Evolutionary conservation across 2,888 invertebrate species (phyloP).

Genomic region (Nephrotoma flavescens): DNA sequence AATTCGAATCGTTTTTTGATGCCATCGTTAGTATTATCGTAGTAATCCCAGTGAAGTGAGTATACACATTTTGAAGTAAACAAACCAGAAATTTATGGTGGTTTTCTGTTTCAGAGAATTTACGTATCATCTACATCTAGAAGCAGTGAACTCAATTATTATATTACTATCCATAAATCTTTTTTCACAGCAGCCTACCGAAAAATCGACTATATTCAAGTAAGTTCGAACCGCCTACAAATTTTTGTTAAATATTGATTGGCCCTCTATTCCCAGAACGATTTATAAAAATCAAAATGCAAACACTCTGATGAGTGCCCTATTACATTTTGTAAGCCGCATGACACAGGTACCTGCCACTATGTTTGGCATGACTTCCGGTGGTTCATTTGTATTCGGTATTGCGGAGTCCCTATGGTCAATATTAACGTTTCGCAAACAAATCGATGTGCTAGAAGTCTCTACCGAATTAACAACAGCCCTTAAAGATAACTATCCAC

Average conservation of each 20-base stretch:
- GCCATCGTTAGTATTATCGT: conserved; percentile 31
- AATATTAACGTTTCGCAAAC: conserved; percentile 52
- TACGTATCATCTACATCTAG: conserved; percentile 74
- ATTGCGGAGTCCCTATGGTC: conserved; percentile 53
- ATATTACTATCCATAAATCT: conserved; percentile 81
- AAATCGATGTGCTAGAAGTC: conserved; percentile 28
- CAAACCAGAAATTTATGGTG: neutral
- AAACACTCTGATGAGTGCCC: conserved; percentile 52
- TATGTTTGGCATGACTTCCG: conserved; percentile 45
- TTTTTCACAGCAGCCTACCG: conserved; percentile 53
- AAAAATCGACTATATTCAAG: conserved; percentile 57
- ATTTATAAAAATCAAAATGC: conserved; percentile 30
- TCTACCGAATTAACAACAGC: conserved; percentile 34
- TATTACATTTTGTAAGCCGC: conserved; percentile 58
- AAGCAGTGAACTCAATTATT: conserved; percentile 73
- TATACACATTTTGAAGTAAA: neutral
- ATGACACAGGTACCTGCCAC: conserved; percentile 52
- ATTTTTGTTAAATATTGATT: conserved; percentile 1
- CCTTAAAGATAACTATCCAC: conserved; percentile 45
- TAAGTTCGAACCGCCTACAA: conserved; percentile 17
- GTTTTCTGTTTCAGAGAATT: conserved; percentile 41
- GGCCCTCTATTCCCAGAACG: conserved; percentile 17
- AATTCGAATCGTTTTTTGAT: conserved; percentile 31
- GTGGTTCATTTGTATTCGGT: conserved; percentile 76
- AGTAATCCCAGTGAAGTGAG: conserved; percentile 30